A percentile compares a stretch with the other conserved stretches of the same genome.
Conservation (phyloP, 1,140 invertebrate genomes). For the Orius insidiosus region DNA sequence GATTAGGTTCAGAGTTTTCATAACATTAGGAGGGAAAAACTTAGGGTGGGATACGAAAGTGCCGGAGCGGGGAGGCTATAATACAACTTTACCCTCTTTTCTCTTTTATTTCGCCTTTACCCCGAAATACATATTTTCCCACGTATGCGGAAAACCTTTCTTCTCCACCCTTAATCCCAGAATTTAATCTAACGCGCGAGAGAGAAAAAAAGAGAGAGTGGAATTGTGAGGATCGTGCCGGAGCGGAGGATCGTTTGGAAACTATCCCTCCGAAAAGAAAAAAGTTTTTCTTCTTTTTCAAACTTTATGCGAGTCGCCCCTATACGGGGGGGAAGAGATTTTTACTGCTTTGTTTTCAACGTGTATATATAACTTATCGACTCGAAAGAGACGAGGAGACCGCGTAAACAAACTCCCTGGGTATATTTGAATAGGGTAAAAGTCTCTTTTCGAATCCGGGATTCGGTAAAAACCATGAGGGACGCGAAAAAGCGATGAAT, state of each 20-base stretch:
- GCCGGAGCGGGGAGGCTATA: not conserved
- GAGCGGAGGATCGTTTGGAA: slow-evolving; percentile 8
- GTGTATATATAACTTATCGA: no score
- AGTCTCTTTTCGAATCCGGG: not conserved
- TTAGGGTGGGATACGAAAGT: not conserved
- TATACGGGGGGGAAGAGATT: not conserved
- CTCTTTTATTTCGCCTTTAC: not conserved
- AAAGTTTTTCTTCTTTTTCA: no score
- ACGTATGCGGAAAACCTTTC: no score
- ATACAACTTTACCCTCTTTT: slow-evolving; percentile 1
- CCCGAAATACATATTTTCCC: no score
- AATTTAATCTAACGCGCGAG: slow-evolving; percentile 6
- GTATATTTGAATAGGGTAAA: no score
- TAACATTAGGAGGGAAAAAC: slow-evolving; percentile 1
- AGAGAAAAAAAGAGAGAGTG: slow-evolving; percentile 9
- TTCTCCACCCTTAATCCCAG: no score
- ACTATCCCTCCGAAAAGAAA: not conserved
- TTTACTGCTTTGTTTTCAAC: no score
- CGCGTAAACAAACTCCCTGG: no score
- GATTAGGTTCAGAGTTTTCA: slow-evolving; percentile 4
- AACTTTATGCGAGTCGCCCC: no score
- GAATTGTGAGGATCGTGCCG: slow-evolving; percentile 15
- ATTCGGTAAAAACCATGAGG: not conserved
- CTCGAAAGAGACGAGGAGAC: slow-evolving; percentile 6
- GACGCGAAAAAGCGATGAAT: slow-evolving; percentile 1